phyloP scores from a whole-genome alignment of 2,888 invertebrate genomes.

The Meganola albula region DNA sequence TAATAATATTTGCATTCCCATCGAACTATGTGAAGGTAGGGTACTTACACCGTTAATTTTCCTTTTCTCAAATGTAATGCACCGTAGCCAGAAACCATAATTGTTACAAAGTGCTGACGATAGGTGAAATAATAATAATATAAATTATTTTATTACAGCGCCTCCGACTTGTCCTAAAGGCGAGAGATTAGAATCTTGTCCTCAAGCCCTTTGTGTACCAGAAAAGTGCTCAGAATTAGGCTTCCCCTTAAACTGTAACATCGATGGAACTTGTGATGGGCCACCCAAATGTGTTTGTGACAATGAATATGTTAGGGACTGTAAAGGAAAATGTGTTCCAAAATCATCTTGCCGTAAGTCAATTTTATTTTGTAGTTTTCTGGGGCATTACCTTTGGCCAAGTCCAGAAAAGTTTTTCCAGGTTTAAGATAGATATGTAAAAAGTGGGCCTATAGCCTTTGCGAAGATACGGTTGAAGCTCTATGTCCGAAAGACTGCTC shows the following conservation, averaged over 20 bases:
- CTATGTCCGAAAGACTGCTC: too few relatives aligned
- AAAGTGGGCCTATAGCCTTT: too few relatives aligned
- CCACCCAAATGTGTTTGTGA: constrained; percentile 21
- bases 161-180: constrained; percentile 21
- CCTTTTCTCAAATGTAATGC: too few relatives aligned
- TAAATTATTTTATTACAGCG: constrained; percentile 1
- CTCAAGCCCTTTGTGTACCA: constrained; percentile 20
- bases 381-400: constrained; percentile 7
- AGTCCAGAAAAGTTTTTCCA: constrained; percentile 7
- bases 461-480: too few relatives aligned
- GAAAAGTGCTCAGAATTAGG: constrained; percentile 25
- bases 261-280: constrained; percentile 4
- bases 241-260: constrained; percentile 10
- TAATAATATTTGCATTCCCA: constrained; percentile 33
- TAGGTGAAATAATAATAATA: not conserved
- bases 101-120: not conserved
- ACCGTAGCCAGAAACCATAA: not conserved
- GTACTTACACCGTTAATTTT: not conserved
- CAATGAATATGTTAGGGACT: constrained; percentile 14
- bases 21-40: constrained; percentile 24
- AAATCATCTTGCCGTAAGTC: constrained; percentile 6
- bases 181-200: constrained; percentile 23
- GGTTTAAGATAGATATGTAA: not conserved
- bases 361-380: too few relatives aligned
- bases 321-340: constrained; percentile 6